Base-by-base conservation (phyloP, 1,140 invertebrate species). In the Galleria mellonella region DNA sequence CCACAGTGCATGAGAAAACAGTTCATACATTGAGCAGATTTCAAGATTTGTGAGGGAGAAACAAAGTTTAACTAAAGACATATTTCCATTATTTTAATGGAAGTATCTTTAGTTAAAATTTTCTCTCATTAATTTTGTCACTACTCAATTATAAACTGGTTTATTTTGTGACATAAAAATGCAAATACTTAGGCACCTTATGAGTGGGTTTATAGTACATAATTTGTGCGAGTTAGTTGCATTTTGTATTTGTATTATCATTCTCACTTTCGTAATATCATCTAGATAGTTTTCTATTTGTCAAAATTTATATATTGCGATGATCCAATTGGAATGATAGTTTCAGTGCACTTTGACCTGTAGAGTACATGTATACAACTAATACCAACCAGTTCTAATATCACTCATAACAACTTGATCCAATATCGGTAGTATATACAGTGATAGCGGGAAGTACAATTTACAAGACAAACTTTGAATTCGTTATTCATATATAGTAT, bases 151-250 rank as follows among this genome's bases (percentile, higher is more conserved):
- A 37, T 13, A 17, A 17, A 37, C 14, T 37, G 17, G 14, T 15
- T 55, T 53, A 62, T 44, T 65, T 74, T 76, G 72, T 74, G 75
- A 76, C 71, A 36, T 65, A 55, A 55, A 72, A 72, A 70, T 70
- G 55, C 62, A 71, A 57, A 47, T 54, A 51, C 53, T 58, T 61
- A 71, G 66, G 64, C 73, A 69, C 68, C 68, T 63, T 59, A 63
- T 43, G 55, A 58, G 42, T 69, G 64, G 32, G 33, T 53, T 65
- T 56, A 56, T 52, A 60, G 59, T 58, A 59, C 47, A 51, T 48
- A 17, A 54, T 72, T 77, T 77, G 74, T 78, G 71, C 74, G 74
- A 60, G 40, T 47, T 49, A 58, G 49, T 55, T 53, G 57, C 62
- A 50, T 59, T 57, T 48, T 54, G 40, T 44, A 23, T 3, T 23